Evolutionary conservation across 1,140 invertebrate species (phyloP), one percentile per base, ranked within the genome.

Genomic region (Sesamia nonagrioides): DNA sequence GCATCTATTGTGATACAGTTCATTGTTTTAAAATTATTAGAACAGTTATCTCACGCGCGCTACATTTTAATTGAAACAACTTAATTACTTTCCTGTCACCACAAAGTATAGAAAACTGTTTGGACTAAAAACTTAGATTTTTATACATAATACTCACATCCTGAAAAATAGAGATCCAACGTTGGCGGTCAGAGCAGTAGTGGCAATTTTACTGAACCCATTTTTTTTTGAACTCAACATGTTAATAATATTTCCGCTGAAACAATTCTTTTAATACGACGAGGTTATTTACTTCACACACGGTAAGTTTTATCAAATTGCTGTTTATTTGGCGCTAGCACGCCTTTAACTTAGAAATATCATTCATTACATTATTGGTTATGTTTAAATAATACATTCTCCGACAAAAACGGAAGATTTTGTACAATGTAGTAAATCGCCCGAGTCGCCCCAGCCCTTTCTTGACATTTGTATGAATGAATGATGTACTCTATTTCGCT

Each of bases 101-200:
- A n/a, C 6, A 76, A 68, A 58, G 42, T 21, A 58, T 42, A 40
- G 8, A 37, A 60, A 50, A 40, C 40, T 40, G 13, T 40, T 21
- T 40, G 37, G 18, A 42, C 11, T 54, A 63, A 73, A 52, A 76
- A 73, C 15, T 63, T 69, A 18, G 45, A 66, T 58, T 73, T n/a
- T 76, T 58, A 15, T 6, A 18, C 11, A 74, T n/a, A 83, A 69
- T 85, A 97, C 97, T 97, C 96, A 99, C 98, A 95, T 99, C 98
- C 96, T 99, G 98, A 94, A 99, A 99, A 88, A 99, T 98, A 83
- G n/a, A n/a, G 98, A 99, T 88, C 98, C 98, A 83, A 99, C 98
- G 95, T 99, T 99, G 18, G 98, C 98, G 75, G 98, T 99, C 85
- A 99, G 85, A 99, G 96, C 77, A 98, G 92, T 82, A 97, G 94